Conservation (phyloP, 64 coral and sea anemone genomes). For the Platygyra sinensis region DNA sequence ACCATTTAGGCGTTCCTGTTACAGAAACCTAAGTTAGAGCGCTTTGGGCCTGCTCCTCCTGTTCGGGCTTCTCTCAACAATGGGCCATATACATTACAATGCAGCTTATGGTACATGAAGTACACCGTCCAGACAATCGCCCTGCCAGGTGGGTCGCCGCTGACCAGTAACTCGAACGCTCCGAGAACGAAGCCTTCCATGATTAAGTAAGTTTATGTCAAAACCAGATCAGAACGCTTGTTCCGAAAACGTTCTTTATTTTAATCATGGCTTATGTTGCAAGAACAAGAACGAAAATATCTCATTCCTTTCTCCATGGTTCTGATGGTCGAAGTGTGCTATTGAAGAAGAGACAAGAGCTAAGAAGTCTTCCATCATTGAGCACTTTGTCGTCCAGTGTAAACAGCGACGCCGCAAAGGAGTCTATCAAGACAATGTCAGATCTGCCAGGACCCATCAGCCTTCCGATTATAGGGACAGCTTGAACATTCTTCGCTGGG, state of each 20-base stretch:
- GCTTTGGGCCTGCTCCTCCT: too few relatives aligned
- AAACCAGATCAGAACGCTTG: too few relatives aligned
- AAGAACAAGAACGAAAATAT: background rate
- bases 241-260: background rate
- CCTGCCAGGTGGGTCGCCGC: too few relatives aligned
- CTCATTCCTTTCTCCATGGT: background rate
- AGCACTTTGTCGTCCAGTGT: background rate
- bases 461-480: conserved; percentile 41
- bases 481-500: background rate
- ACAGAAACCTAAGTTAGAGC: too few relatives aligned
- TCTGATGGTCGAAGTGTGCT: background rate
- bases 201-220: too few relatives aligned
- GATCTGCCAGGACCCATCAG: conserved; percentile 55
- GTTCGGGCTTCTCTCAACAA: too few relatives aligned
- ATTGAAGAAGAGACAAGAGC: background rate
- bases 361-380: background rate
- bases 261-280: background rate
- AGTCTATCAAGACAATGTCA: conserved; percentile 41
- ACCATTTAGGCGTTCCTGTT: too few relatives aligned
- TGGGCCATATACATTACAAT: too few relatives aligned
- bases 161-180: too few relatives aligned
- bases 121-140: too few relatives aligned
- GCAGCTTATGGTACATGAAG: too few relatives aligned
- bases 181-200: too few relatives aligned
- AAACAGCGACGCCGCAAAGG: background rate